A percentile compares a stretch with the other conserved stretches of the same genome.
phyloP scores from a whole-genome alignment of 1,140 invertebrate genomes.

The Heliconius congener region DNA sequence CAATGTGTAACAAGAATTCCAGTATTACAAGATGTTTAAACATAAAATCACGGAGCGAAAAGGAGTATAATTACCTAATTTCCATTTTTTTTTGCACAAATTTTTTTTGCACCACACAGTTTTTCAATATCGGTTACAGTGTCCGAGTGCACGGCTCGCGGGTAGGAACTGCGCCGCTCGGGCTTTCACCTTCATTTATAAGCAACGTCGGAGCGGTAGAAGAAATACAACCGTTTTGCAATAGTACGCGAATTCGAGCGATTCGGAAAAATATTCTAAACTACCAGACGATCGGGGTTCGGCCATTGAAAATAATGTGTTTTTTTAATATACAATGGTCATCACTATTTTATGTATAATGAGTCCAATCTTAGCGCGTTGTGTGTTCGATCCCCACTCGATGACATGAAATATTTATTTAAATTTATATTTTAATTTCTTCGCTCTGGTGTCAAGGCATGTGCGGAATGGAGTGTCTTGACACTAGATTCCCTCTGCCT shows the following conservation, averaged over 20 bases:
- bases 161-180: constrained; percentile 62
- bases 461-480: too few relatives aligned
- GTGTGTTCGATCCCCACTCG: too few relatives aligned
- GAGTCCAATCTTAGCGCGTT: too few relatives aligned
- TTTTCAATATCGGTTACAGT: background rate
- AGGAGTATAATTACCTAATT: constrained; percentile 62
- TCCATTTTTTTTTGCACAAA: constrained; percentile 58
- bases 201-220: constrained; percentile 52
- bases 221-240: constrained; percentile 74
- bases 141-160: constrained; percentile 31
- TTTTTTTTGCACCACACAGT: constrained; percentile 25
- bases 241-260: constrained; percentile 67
- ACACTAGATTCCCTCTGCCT: too few relatives aligned
- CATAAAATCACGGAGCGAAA: constrained; percentile 27
- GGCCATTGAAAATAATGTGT: background rate
- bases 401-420: too few relatives aligned
- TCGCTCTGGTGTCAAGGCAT: too few relatives aligned
- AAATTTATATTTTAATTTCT: too few relatives aligned
- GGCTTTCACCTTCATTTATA: constrained; percentile 78
- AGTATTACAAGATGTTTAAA: constrained; percentile 15
- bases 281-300: background rate
- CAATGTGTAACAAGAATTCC: constrained; percentile 23
- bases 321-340: too few relatives aligned
- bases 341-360: too few relatives aligned
- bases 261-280: constrained; percentile 52